These are phyloP conservation scores for Corythornis vintsioides DNA, from an alignment of 2,113 vertebrate species.

Conservation along the genomic window DNA sequence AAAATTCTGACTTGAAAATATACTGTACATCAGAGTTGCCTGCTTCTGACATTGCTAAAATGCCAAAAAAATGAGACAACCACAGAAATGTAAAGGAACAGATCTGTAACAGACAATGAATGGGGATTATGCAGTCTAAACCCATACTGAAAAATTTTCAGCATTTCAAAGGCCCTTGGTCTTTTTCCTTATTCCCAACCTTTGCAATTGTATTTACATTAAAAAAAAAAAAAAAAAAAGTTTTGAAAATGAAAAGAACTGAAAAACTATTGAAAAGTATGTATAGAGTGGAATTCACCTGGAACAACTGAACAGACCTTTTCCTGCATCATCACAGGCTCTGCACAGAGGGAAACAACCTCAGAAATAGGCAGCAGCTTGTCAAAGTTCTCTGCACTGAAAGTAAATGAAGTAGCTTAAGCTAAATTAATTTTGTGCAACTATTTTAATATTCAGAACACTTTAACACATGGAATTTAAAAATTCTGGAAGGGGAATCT, in stretches of 20 bases:
- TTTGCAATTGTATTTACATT: not conserved
- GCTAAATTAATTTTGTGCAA: not conserved
- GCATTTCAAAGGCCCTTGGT: not conserved
- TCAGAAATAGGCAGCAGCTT: constrained; percentile 85
- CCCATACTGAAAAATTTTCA: not conserved
- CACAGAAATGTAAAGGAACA: not conserved
- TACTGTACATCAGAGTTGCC: not conserved
- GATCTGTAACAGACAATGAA: not conserved
- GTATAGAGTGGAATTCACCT: not conserved
- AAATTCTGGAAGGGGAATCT: not conserved
- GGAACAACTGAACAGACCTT: constrained; percentile 68
- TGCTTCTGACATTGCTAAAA: not conserved
- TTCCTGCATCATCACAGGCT: constrained; percentile 85
- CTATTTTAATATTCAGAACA: not conserved
- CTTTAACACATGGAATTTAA: not conserved
- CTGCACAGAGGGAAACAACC: constrained; percentile 84
- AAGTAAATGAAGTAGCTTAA: not conserved
- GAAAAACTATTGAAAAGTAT: not conserved
- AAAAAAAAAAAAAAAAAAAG: not conserved
- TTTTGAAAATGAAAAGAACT: not conserved
- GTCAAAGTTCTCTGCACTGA: constrained; percentile 86
- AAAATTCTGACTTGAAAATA: not conserved
- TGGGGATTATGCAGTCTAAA: not conserved
- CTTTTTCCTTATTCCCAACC: not conserved
- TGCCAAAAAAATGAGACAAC: not conserved